phyloP scores from a whole-genome alignment of 1,140 invertebrate species.

The Drosophila oshimai region DNA sequence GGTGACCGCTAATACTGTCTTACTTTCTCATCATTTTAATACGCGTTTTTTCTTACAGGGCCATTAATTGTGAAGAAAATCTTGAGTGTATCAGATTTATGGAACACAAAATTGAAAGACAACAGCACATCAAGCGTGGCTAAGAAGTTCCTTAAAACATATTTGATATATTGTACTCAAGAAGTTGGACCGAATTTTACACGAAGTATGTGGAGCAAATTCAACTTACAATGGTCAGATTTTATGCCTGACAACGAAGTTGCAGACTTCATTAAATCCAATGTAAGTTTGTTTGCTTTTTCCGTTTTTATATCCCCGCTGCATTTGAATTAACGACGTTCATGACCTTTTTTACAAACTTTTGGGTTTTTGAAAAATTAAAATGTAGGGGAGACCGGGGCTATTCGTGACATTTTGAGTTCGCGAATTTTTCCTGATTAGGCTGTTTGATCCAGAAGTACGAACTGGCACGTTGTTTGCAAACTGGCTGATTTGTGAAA shows the following conservation, averaged over 20 bases:
- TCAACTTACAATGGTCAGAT: conserved; percentile 83
- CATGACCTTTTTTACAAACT: too few species aligned
- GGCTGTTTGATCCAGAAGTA: too few species aligned
- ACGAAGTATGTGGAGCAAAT: conserved; percentile 84
- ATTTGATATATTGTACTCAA: conserved; percentile 83
- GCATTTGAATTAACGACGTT: too few species aligned
- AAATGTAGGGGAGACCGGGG: too few species aligned
- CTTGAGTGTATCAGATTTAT: conserved; percentile 83
- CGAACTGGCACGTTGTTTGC: too few species aligned
- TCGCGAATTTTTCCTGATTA: too few species aligned
- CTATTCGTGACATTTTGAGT: too few species aligned
- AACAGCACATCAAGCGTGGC: conserved; percentile 60
- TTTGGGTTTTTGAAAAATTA: too few species aligned
- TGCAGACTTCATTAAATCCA: conserved; percentile 85
- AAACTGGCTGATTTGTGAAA: too few species aligned
- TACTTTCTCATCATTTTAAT: neutral
- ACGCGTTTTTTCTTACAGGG: conserved; percentile 81
- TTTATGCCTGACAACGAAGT: conserved; percentile 83
- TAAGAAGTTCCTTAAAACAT: conserved; percentile 83
- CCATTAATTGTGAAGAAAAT: conserved; percentile 83
- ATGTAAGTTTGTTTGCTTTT: conserved; percentile 85
- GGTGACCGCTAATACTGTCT: neutral
- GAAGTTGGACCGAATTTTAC: conserved; percentile 84
- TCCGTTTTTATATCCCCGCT: neutral
- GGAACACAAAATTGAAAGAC: conserved; percentile 81